phyloP scores from a whole-genome alignment of 2,888 invertebrate genomes.

The Diplolepis rosae region DNA sequence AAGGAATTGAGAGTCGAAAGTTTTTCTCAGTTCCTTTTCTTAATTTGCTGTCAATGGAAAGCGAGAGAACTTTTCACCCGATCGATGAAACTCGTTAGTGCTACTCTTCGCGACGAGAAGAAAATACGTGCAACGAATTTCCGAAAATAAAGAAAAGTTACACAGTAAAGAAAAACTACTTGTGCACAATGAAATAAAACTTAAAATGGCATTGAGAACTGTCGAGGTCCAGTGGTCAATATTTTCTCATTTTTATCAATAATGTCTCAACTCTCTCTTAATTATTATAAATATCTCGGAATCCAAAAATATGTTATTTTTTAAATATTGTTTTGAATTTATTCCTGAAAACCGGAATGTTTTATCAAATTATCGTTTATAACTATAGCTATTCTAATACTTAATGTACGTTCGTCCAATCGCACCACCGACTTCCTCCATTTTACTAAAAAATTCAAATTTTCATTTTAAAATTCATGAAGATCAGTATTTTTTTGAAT shows the following conservation, averaged over 20 bases:
- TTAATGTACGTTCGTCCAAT: not conserved
- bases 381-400: not conserved
- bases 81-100: conserved; percentile 23
- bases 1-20: not conserved
- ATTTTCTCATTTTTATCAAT: not conserved
- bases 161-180: not conserved
- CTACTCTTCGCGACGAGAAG: conserved; percentile 45
- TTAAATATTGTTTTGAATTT: too few species aligned
- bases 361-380: too few species aligned
- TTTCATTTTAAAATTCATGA: too few species aligned
- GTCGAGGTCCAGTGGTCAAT: not conserved
- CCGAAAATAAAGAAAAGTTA: conserved; percentile 1
- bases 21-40: not conserved
- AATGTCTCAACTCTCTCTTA: too few species aligned
- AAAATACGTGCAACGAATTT: conserved; percentile 39
- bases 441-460: not conserved
- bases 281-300: too few species aligned
- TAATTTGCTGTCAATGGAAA: not conserved
- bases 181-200: not conserved
- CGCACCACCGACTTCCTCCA: not conserved
- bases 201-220: not conserved
- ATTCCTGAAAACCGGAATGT: too few species aligned
- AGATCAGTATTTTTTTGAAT: not conserved
- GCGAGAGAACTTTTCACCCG: not conserved
- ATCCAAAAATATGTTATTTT: too few species aligned